These are phyloP conservation scores for Eulemur rubriventer DNA, from an alignment of 2,797 vertebrate genomes.

Conservation along the genomic window DNA sequence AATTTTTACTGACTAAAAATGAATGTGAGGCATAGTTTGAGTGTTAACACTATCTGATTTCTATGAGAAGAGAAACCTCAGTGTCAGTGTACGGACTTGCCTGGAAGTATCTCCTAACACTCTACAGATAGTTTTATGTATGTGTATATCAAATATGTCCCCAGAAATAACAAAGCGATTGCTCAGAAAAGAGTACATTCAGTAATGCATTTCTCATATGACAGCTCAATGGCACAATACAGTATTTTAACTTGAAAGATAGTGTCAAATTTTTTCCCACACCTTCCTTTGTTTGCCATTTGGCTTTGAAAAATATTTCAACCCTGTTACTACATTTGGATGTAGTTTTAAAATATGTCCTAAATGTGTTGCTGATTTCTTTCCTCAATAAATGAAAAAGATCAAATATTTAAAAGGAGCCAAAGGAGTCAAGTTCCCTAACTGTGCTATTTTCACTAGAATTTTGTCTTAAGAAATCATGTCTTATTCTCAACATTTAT, in stretches of 20 bases:
- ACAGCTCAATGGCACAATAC: neutral
- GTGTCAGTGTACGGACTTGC: neutral
- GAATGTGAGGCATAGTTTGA: neutral
- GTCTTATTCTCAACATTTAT: neutral
- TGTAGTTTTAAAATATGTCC: neutral
- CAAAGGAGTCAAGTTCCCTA: neutral
- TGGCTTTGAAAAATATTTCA: neutral
- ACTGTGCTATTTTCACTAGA: neutral
- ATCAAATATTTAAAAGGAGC: neutral
- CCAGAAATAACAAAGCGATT: neutral
- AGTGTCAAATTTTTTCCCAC: neutral
- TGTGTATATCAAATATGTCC: neutral
- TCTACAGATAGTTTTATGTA: neutral
- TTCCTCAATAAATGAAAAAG: neutral
- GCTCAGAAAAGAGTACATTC: neutral
- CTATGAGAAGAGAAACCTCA: neutral
- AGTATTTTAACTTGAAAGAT: neutral
- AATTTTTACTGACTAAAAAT: neutral
- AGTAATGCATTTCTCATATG: neutral
- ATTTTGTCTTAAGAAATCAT: neutral
- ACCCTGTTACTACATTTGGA: neutral
- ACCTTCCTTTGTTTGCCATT: neutral
- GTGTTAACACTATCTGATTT: neutral
- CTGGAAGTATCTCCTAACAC: neutral
- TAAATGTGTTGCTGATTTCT: neutral